Evolutionary conservation across 2,797 vertebrate genomes (phyloP), one percentile per base, ranked within the genome.

Genomic region (Pseudomugil gertrudae): DNA sequence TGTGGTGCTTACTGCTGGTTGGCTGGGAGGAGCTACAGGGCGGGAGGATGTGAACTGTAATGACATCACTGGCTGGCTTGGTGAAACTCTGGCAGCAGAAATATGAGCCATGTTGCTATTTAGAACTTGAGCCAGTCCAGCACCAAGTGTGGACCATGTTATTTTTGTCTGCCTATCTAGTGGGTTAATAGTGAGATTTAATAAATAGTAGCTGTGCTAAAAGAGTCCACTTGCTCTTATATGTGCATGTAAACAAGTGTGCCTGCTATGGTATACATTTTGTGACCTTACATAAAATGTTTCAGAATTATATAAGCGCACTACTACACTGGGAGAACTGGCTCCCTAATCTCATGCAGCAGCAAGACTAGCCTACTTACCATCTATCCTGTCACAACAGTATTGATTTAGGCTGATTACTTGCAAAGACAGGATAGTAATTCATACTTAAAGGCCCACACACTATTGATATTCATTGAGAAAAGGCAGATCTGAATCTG

Each of bases 381-480:
- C 87, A 67, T 76, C 72, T 73, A 83, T 81, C 55, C 66, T 83
- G 76, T 83, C 72, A 84, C 78, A 85, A 83, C 77, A 87, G 76
- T 74, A 78, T 75, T 84, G 80, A 87, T 86, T 83, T 79, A 81
- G 78, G 73, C 71, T 78, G 84, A 89, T 87, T 78, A 75, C 75
- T 63, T 75, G 3, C 3, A 57, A 60, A 56, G 60, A 61, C 56
- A n/a, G 69, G 66, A 69, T 21, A 74, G 74, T 72, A 86, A 63
- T 71, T 85, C 72, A 81, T 55, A 71, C 65, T 65, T 83, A 66
- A 85, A 79, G 69, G 73, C 66, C 78, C 70, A 43, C 32, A 56
- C 50, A 48, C 45, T 59, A 68, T 45, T 66, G 69, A 74, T 77
- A 83, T 77, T 81, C 68, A 81, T 62, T 86, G 79, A 19, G 0